Conservation (phyloP, 2,888 invertebrate genomes). For the Metalampra italica region DNA sequence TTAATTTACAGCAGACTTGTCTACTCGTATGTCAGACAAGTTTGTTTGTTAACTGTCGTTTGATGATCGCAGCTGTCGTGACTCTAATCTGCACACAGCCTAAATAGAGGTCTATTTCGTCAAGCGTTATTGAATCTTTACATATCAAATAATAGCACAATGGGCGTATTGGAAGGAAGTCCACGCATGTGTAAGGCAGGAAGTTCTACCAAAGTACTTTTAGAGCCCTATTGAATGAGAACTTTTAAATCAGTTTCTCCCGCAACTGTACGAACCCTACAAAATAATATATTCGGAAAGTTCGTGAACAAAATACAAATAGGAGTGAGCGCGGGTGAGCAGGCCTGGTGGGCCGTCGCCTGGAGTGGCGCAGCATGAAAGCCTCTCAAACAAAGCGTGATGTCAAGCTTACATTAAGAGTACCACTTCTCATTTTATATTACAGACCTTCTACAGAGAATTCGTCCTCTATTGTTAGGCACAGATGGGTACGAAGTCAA, state of each 20-base stretch:
- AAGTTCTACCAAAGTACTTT: conserved; percentile 47
- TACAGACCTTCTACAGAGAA: conserved; percentile 15
- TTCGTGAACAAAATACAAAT: conserved; percentile 74
- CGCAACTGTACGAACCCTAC: conserved; percentile 55
- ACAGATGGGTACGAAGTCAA: conserved; percentile 13
- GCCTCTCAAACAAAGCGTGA: conserved; percentile 57
- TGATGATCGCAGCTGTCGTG: too few species aligned
- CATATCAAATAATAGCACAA: conserved; percentile 12
- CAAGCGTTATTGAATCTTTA: conserved; percentile 3
- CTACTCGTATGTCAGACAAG: too few species aligned
- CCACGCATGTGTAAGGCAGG: conserved; percentile 30
- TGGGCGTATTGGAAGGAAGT: conserved; percentile 20
- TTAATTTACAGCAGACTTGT: too few species aligned
- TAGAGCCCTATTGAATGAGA: conserved; percentile 52
- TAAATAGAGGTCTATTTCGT: conserved; percentile 3
- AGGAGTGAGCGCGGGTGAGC: conserved; percentile 33
- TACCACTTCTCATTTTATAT: conserved; percentile 39
- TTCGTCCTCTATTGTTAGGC: conserved; percentile 12
- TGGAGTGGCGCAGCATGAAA: conserved; percentile 56
- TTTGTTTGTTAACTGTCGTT: too few species aligned
- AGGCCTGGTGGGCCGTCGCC: conserved; percentile 23
- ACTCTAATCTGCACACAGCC: too few species aligned
- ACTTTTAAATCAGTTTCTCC: conserved; percentile 67
- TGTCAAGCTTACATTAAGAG: conserved; percentile 38
- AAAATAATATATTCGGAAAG: conserved; percentile 70